These are phyloP conservation scores for Eunapius fragilis DNA, from an alignment of 37 sponge, comb jelly and placozoan species.

Conservation along the genomic window DNA sequence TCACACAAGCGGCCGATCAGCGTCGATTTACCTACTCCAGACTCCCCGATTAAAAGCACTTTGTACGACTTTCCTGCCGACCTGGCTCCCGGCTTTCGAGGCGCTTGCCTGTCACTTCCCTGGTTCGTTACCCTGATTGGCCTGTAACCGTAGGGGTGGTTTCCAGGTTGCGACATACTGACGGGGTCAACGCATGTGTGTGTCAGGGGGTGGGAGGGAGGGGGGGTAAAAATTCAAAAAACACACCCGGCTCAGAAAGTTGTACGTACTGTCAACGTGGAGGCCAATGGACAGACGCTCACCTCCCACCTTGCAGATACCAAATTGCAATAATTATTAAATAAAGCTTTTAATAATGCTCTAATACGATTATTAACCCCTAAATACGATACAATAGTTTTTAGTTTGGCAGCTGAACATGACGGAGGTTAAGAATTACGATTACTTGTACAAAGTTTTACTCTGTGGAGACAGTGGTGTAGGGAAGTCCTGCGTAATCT, in stretches of 20 bases:
- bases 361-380: no score
- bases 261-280: neutral
- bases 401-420: neutral
- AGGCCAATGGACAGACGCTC: neutral
- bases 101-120: slow-evolving; percentile 35
- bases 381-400: neutral
- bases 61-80: slow-evolving; percentile 29
- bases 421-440: slow-evolving; percentile 73
- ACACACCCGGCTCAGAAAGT: neutral
- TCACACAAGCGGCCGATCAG: slow-evolving; percentile 68
- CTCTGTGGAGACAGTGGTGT: slow-evolving; percentile 92
- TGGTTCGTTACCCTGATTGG: slow-evolving; percentile 36
- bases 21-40: slow-evolving; percentile 75
- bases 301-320: neutral
- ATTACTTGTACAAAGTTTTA: slow-evolving; percentile 78
- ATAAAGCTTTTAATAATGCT: no score
- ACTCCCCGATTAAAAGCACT: slow-evolving; percentile 74
- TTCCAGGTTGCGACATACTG: slow-evolving; percentile 1
- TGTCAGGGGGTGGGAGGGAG: neutral
- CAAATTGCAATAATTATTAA: neutral
- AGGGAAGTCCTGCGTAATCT: slow-evolving; percentile 89
- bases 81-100: neutral
- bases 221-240: neutral
- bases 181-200: neutral
- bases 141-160: slow-evolving; percentile 44